A percentile compares a stretch with the other conserved stretches of the same genome.
phyloP scores from a whole-genome alignment of 37 sponge, comb jelly and placozoan genomes.

The Haliclona indistincta region DNA sequence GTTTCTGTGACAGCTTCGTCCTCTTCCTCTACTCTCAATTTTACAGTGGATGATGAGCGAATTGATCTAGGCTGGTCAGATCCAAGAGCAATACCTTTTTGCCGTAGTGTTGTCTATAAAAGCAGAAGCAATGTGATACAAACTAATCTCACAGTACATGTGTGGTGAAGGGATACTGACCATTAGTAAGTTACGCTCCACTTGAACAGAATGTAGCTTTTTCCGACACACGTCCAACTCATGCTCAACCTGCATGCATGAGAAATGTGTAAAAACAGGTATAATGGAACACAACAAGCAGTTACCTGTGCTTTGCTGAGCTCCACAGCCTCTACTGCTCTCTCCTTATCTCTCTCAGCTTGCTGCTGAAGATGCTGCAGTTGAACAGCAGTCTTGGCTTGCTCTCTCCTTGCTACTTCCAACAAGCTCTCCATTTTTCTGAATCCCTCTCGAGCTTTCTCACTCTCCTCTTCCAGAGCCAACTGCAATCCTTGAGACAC shows the following conservation, averaged over 20 bases:
- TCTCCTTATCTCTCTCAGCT: slow-evolving; percentile 41
- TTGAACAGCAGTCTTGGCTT: slow-evolving; percentile 48
- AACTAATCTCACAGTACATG: too few species aligned
- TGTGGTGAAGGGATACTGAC: slow-evolving; percentile 20
- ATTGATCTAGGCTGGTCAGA: not conserved
- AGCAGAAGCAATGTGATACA: too few species aligned
- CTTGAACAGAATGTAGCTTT: slow-evolving; percentile 39
- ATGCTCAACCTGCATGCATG: slow-evolving; percentile 39
- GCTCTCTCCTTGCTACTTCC: slow-evolving; percentile 64
- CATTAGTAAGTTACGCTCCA: slow-evolving; percentile 54
- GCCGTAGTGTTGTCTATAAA: slow-evolving; percentile 50
- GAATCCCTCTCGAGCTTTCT: slow-evolving; percentile 24
- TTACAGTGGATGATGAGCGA: too few species aligned
- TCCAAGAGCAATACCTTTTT: slow-evolving; percentile 27
- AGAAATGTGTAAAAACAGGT: too few species aligned
- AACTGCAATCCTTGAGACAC: too few species aligned
- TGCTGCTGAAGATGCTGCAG: slow-evolving; percentile 45
- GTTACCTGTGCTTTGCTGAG: too few species aligned
- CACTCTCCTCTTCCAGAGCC: slow-evolving; percentile 14
- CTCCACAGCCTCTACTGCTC: slow-evolving; percentile 32
- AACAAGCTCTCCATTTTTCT: slow-evolving; percentile 41
- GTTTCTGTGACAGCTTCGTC: too few species aligned
- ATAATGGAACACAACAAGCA: too few species aligned
- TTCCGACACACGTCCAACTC: slow-evolving; percentile 38
- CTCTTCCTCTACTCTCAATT: too few species aligned